Evolutionary conservation across 2,113 vertebrate species (phyloP).

Genomic region (Myocastor coypus): DNA sequence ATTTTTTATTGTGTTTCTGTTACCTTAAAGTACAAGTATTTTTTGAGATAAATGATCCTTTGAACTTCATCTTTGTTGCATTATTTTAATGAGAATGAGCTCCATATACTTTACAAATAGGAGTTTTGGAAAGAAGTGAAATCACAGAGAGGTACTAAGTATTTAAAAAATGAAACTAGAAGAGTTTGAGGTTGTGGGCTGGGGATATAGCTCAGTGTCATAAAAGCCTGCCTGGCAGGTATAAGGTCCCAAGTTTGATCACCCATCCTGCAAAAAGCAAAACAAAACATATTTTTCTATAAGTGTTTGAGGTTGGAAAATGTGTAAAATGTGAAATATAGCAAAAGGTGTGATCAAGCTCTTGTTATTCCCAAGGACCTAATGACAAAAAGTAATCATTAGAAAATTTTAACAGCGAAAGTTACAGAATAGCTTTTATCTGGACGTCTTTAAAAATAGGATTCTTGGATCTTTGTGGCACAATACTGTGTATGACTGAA

Average conservation of each 20-base stretch:
- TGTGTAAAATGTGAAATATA: slow-evolving; percentile 19
- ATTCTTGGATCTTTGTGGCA: not conserved
- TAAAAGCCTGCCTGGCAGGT: too few relatives aligned
- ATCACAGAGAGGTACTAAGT: not conserved
- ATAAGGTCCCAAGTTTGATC: too few relatives aligned
- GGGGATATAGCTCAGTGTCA: too few relatives aligned
- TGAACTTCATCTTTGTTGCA: not conserved
- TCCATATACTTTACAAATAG: not conserved
- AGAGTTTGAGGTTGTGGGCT: not conserved
- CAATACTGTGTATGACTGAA: not conserved
- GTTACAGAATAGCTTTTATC: not conserved
- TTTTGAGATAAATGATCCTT: not conserved
- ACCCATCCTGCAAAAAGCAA: too few relatives aligned
- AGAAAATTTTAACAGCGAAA: not conserved
- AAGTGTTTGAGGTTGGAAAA: not conserved
- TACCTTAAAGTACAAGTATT: not conserved
- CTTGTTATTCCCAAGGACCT: not conserved
- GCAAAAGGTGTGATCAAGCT: not conserved
- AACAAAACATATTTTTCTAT: not conserved
- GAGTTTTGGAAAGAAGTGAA: not conserved
- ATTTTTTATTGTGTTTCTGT: not conserved
- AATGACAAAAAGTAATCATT: slow-evolving; percentile 2
- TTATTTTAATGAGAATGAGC: slow-evolving; percentile 26
- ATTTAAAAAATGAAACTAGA: not conserved
- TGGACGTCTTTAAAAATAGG: not conserved